Evolutionary conservation across 2,113 vertebrate species (phyloP).

Genomic region (Syngnathus scovelli): DNA sequence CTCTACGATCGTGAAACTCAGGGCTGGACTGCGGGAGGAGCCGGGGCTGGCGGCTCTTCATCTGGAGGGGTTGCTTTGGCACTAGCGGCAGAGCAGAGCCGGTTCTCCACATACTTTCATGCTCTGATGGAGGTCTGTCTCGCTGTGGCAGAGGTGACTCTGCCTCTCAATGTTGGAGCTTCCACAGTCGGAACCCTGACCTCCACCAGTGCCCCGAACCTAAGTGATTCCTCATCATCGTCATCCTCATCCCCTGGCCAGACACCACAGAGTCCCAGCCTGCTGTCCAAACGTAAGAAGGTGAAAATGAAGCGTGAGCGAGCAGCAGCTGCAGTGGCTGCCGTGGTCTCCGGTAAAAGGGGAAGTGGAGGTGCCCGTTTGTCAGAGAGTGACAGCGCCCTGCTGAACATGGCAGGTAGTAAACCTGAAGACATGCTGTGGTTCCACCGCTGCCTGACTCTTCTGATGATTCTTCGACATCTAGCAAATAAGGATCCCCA

Average conservation of each 20-base stretch:
- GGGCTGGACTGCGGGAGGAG: conserved; percentile 77
- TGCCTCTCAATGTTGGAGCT: conserved; percentile 84
- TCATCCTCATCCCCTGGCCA: conserved; percentile 94
- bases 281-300: conserved; percentile 94
- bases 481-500: conserved; percentile 90
- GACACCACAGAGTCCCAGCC: conserved; percentile 92
- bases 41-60: conserved; percentile 59
- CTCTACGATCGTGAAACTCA: conserved; percentile 92
- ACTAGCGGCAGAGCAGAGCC: conserved; percentile 78
- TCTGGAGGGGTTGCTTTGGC: conserved; percentile 67
- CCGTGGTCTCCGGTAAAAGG: conserved; percentile 74
- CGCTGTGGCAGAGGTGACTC: conserved; percentile 90
- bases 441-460: conserved; percentile 93
- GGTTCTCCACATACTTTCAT: conserved; percentile 94
- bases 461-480: conserved; percentile 93
- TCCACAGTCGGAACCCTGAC: conserved; percentile 80
- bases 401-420: conserved; percentile 86
- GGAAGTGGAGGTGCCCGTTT: conserved; percentile 63
- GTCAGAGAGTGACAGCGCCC: conserved; percentile 73
- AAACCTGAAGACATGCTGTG: conserved; percentile 98
- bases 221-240: conserved; percentile 92
- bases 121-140: conserved; percentile 95
- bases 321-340: conserved; percentile 70
- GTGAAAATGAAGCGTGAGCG: conserved; percentile 98
- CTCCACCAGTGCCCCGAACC: conserved; percentile 81